These are phyloP conservation scores for Arrhopalites spinosus DNA, from an alignment of 2,888 invertebrate species.

Conservation along the genomic window DNA sequence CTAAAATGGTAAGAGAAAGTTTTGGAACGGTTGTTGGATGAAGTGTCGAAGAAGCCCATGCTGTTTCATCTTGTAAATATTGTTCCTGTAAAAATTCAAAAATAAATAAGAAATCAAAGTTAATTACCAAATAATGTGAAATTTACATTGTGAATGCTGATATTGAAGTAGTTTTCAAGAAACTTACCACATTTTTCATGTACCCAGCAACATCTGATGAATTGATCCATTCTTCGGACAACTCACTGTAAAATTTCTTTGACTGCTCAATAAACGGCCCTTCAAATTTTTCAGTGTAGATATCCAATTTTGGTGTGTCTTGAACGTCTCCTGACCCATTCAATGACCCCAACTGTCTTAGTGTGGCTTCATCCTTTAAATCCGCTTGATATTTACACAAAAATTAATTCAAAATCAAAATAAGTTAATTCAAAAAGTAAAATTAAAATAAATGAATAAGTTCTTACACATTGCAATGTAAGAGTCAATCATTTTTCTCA, in stretches of 20 bases:
- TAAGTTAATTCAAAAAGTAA: too few relatives aligned
- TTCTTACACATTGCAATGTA: constrained; percentile 8
- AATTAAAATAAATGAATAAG: too few relatives aligned
- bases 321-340: neutral
- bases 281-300: neutral
- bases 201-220: neutral
- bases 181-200: neutral
- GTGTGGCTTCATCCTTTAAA: neutral
- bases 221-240: neutral
- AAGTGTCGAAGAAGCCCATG: neutral
- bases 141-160: too few relatives aligned
- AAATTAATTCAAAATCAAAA: neutral
- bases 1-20: neutral
- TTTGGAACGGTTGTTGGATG: constrained; percentile 13
- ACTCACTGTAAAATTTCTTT: neutral
- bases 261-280: neutral
- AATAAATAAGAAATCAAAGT: too few relatives aligned
- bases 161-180: too few relatives aligned
- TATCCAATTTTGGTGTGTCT: neutral
- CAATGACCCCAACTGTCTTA: too few relatives aligned
- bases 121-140: too few relatives aligned
- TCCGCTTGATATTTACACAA: neutral
- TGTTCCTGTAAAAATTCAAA: too few relatives aligned
- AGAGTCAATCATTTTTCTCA: neutral
- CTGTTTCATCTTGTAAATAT: neutral